Evolutionary conservation across 2,113 vertebrate species (phyloP).

Genomic region (Cricetomys ansorgei): DNA sequence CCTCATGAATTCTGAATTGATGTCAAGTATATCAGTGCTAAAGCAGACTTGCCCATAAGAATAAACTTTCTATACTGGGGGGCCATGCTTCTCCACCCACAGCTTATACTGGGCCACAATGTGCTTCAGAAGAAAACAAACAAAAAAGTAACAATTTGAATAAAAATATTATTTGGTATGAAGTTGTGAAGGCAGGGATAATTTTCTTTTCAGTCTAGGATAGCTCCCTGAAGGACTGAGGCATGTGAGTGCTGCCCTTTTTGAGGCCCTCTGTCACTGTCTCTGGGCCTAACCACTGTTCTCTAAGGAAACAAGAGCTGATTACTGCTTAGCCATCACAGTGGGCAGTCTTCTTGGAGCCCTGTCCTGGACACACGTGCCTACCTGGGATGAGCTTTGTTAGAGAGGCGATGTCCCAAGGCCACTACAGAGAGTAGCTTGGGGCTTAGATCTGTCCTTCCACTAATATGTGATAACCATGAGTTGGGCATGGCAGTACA

Average conservation of each 20-base stretch:
- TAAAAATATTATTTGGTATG: neutral
- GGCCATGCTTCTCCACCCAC: neutral
- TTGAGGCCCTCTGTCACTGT: neutral
- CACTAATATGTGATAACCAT: neutral
- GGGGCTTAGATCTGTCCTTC: neutral
- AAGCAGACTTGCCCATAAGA: neutral
- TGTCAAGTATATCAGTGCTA: neutral
- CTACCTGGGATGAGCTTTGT: neutral
- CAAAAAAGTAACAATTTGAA: neutral
- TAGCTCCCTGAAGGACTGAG: neutral
- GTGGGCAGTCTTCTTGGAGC: neutral
- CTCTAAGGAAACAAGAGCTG: constrained; percentile 32
- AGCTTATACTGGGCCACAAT: neutral
- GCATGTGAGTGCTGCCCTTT: neutral
- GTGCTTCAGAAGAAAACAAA: neutral
- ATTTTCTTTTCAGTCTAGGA: constrained; percentile 45
- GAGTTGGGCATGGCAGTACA: neutral
- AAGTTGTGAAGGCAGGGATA: neutral
- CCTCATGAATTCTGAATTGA: neutral
- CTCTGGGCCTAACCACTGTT: constrained; percentile 42
- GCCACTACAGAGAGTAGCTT: neutral
- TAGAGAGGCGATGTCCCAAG: accelerated
- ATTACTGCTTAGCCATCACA: neutral
- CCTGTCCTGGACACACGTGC: neutral
- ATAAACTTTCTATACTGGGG: neutral